These are phyloP conservation scores for Caenorhabditis briggsae DNA, from an alignment of 1,140 invertebrate species.

Conservation along the genomic window DNA sequence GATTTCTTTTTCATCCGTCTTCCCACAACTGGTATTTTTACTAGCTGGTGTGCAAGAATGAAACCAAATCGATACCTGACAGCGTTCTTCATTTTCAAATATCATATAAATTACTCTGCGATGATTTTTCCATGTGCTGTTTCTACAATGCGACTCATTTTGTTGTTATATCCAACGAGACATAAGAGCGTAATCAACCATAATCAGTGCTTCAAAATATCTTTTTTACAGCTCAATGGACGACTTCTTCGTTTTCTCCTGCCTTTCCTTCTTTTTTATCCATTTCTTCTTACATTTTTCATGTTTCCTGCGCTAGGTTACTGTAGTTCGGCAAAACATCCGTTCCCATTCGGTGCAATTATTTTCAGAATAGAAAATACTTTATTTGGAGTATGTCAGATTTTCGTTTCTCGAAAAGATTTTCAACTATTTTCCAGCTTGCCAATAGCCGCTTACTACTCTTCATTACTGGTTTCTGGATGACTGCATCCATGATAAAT, in stretches of 20 bases:
- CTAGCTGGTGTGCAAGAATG: background rate
- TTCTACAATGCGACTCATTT: background rate
- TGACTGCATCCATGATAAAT: background rate
- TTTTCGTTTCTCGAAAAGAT: background rate
- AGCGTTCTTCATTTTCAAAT: background rate
- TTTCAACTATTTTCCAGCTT: background rate
- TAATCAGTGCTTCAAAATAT: background rate
- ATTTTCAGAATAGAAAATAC: background rate
- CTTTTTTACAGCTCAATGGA: background rate
- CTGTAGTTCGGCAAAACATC: background rate
- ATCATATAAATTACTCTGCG: background rate
- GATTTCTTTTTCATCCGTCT: background rate
- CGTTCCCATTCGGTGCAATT: background rate
- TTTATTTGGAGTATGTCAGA: background rate
- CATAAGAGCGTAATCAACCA: background rate
- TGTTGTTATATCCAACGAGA: background rate
- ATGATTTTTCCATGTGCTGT: slow-evolving; percentile 6
- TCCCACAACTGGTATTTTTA: background rate
- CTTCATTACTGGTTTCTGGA: slow-evolving; percentile 2
- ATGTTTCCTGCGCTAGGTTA: slow-evolving; percentile 7
- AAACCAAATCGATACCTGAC: background rate
- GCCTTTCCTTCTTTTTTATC: background rate
- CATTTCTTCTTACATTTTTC: background rate
- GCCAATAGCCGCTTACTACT: background rate
- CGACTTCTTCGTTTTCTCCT: slow-evolving; percentile 1